Evolutionary conservation across 2,113 vertebrate species (phyloP).

Genomic region (Gracilinanus agilis): DNA sequence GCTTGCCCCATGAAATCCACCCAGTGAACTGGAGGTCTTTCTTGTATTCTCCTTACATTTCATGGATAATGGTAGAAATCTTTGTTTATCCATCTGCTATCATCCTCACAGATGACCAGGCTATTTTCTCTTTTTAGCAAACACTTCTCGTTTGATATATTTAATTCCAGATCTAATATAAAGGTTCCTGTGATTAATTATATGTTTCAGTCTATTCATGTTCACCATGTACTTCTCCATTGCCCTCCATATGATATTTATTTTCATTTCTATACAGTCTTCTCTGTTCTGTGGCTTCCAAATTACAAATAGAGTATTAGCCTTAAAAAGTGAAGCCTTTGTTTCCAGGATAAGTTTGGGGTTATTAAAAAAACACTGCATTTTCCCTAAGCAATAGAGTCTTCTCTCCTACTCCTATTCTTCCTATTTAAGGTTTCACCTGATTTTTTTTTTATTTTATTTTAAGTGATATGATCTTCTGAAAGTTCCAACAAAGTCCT

Average conservation of each 20-base stretch:
- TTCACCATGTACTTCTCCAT: background rate
- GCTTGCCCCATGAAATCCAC: no score
- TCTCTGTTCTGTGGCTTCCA: background rate
- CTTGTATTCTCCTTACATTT: background rate
- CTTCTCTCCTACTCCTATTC: background rate
- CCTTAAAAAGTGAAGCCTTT: background rate
- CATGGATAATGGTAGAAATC: background rate
- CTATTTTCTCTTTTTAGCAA: background rate
- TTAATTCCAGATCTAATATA: background rate
- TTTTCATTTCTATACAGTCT: background rate
- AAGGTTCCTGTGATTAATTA: background rate
- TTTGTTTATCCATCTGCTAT: background rate
- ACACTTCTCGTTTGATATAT: background rate
- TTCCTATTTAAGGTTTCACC: background rate
- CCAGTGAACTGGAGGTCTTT: background rate
- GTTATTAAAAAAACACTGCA: background rate
- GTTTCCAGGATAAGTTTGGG: background rate
- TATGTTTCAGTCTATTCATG: background rate
- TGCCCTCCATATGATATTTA: background rate
- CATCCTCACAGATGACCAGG: background rate
- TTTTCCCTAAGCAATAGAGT: background rate
- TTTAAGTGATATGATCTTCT: background rate
- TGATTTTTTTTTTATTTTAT: background rate
- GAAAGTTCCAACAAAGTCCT: background rate
- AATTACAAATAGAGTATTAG: background rate